Evolutionary conservation across 2,113 vertebrate species (phyloP).

Genomic region (Hypomesus transpacificus): DNA sequence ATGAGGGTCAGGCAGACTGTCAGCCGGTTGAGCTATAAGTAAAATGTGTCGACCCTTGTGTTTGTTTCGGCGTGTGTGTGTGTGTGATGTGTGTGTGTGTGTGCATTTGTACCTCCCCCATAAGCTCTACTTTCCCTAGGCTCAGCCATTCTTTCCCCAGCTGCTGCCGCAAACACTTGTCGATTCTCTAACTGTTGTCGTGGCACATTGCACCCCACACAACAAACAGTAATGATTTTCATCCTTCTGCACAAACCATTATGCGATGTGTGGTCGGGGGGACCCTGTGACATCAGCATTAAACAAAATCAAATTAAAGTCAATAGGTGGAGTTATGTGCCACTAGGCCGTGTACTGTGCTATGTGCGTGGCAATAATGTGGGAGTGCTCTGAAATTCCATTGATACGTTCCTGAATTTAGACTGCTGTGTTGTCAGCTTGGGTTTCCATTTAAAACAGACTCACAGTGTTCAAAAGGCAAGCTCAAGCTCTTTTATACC

Average conservation of each 20-base stretch:
- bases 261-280: neutral
- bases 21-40: constrained; percentile 37
- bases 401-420: constrained; percentile 28
- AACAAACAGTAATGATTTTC: constrained; percentile 59
- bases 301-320: neutral
- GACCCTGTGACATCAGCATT: neutral
- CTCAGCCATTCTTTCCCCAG: constrained; percentile 69
- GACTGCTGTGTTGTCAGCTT: constrained; percentile 14
- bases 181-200: constrained; percentile 54
- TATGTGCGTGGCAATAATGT: constrained; percentile 3
- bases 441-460: constrained; percentile 16
- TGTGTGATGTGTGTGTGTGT: constrained; percentile 20
- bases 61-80: constrained; percentile 21
- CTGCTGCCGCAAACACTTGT: constrained; percentile 72
- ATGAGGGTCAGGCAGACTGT: constrained; percentile 33
- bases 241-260: constrained; percentile 21
- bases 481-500: neutral
- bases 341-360: neutral
- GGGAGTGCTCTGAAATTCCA: constrained; percentile 30
- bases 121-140: constrained; percentile 62
- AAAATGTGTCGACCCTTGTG: constrained; percentile 16
- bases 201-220: constrained; percentile 28
- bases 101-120: constrained; percentile 37
- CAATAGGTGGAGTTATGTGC: neutral
- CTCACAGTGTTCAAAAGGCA: neutral